Conservation (phyloP, 2,113 vertebrate species). For the Pelecanus crispus region DNA sequence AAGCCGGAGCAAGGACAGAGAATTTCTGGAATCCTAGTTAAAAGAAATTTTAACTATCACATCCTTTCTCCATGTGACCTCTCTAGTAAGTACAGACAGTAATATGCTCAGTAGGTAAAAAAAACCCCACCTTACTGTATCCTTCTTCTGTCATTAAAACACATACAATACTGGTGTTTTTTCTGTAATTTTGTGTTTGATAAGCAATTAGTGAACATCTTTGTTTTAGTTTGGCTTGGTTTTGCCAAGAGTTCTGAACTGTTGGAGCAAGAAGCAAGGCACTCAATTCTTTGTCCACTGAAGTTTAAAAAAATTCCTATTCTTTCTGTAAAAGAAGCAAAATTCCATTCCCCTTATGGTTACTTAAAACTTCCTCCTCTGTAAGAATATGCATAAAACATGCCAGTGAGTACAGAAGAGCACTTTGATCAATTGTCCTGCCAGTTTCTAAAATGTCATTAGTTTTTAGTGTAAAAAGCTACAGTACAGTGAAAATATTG, state of each 20-base stretch:
- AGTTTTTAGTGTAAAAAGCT: not conserved
- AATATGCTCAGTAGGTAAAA: not conserved
- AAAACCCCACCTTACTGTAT: not conserved
- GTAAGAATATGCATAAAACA: not conserved
- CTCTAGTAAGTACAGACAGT: conserved; percentile 80
- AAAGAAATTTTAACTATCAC: conserved; percentile 97
- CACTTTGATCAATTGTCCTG: not conserved
- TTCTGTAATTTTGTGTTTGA: not conserved
- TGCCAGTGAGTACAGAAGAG: not conserved
- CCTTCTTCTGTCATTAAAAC: not conserved
- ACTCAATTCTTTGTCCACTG: not conserved
- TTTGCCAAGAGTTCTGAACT: not conserved
- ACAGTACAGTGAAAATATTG: not conserved
- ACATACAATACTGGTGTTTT: accelerated
- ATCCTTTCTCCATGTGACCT: conserved; percentile 93
- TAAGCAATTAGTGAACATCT: not conserved
- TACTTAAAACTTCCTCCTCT: not conserved
- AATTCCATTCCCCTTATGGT: not conserved
- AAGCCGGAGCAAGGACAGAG: conserved; percentile 90
- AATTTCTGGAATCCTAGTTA: conserved; percentile 95
- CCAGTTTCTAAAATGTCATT: not conserved
- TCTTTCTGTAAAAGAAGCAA: not conserved
- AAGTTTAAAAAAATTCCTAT: not conserved
- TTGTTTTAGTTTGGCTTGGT: not conserved
- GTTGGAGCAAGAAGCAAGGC: not conserved